A percentile compares a stretch with the other conserved stretches of the same genome.
Evolutionary conservation across 2,888 invertebrate species (phyloP).

Genomic region (Drosophila neoperkinsi): DNA sequence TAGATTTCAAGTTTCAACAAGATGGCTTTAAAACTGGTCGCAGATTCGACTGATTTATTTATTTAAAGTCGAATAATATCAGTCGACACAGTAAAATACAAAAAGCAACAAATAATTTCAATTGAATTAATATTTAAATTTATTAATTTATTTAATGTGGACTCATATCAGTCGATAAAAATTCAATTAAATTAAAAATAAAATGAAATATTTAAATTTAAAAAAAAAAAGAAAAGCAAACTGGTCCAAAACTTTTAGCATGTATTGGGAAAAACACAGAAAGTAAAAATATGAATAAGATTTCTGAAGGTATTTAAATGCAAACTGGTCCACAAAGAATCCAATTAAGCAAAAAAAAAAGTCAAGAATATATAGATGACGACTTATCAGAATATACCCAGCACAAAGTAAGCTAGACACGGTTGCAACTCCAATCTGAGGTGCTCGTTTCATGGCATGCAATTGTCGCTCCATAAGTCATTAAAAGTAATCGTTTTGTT

Average conservation of each 20-base stretch:
- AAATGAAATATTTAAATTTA: not conserved
- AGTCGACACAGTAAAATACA: not conserved
- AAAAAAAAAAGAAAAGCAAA: not conserved
- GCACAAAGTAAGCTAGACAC: slow-evolving; percentile 1
- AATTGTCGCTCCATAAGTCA: slow-evolving; percentile 74
- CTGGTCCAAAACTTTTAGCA: not conserved
- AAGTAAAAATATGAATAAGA: too few species aligned
- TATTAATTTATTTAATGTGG: not conserved
- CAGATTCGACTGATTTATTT: not conserved
- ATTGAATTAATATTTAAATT: not conserved
- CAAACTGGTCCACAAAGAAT: not conserved
- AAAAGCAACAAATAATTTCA: too few species aligned
- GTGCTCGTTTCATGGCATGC: slow-evolving; percentile 52
- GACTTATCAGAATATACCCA: not conserved
- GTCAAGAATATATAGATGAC: not conserved
- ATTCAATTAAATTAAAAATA: not conserved
- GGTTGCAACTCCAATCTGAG: slow-evolving; percentile 5
- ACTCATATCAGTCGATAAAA: not conserved
- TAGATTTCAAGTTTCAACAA: not conserved
- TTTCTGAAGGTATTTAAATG: too few species aligned
- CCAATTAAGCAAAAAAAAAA: not conserved
- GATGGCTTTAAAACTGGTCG: not conserved
- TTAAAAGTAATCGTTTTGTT: slow-evolving; percentile 79
- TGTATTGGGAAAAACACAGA: not conserved
- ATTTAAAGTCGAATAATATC: not conserved